phyloP scores from a whole-genome alignment of 2,888 invertebrate species.

The Acanthococcus lagerstroemiae region DNA sequence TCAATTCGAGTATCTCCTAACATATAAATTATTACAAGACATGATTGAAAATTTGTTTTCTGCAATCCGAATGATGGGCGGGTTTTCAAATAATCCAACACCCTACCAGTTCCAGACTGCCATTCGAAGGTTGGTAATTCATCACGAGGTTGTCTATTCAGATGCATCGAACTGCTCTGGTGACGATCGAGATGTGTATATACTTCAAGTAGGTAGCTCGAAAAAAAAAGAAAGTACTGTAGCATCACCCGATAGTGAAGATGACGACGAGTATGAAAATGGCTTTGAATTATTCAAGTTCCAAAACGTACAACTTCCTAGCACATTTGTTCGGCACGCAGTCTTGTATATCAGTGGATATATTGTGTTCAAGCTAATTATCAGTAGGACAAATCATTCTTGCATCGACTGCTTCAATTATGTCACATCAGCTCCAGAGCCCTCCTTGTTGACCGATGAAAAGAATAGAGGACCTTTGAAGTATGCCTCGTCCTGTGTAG shows the following conservation, averaged over 20 bases:
- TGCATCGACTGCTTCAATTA: too few species aligned
- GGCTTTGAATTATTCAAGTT: too few species aligned
- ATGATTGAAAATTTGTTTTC: constrained; percentile 15
- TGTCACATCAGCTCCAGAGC: too few species aligned
- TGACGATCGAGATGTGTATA: not conserved
- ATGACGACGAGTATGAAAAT: not conserved
- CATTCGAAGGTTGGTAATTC: not conserved
- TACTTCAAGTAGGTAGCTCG: not conserved
- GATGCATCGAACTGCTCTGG: not conserved
- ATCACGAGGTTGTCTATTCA: constrained; percentile 14
- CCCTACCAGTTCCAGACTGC: constrained; percentile 11
- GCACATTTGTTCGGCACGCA: too few species aligned
- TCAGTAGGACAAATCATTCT: too few species aligned
- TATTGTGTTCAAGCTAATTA: too few species aligned
- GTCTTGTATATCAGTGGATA: too few species aligned
- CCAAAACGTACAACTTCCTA: too few species aligned
- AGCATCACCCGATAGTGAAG: not conserved
- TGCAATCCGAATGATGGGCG: constrained; percentile 7
- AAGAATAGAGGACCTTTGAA: too few species aligned
- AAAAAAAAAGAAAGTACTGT: not conserved
- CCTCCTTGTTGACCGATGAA: too few species aligned
- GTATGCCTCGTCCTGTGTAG: too few species aligned
- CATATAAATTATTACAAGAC: constrained; percentile 12
- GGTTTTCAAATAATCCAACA: constrained; percentile 20
- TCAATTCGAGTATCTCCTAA: constrained; percentile 5